Evolutionary conservation across 2,888 invertebrate species (phyloP).

Genomic region (Pristionchus entomophagus): DNA sequence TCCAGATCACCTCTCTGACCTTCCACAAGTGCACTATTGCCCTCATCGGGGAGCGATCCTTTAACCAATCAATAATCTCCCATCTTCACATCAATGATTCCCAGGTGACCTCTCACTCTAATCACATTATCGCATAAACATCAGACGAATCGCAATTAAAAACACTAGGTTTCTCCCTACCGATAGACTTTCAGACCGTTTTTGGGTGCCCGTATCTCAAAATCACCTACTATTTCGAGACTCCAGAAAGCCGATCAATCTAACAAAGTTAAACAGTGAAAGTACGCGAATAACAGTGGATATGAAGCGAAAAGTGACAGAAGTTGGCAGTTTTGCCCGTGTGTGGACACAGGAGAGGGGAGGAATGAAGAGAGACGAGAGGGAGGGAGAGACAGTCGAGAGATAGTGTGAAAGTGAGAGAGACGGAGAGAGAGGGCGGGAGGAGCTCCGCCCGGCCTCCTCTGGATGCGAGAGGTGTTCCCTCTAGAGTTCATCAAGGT

Average conservation of each 20-base stretch:
- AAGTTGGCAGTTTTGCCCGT: not conserved
- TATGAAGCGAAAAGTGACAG: not conserved
- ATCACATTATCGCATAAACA: not conserved
- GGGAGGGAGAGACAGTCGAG: not conserved
- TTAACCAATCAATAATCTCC: conserved; percentile 9
- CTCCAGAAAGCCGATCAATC: no score
- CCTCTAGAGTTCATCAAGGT: conserved; percentile 35
- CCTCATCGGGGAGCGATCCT: conserved; percentile 2
- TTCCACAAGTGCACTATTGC: conserved; percentile 12
- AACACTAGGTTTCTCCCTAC: no score
- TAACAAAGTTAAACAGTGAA: no score
- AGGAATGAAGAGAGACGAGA: not conserved
- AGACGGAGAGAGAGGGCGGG: not conserved
- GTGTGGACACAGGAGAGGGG: conserved; percentile 10
- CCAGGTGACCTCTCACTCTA: conserved; percentile 1
- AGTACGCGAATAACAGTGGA: not conserved
- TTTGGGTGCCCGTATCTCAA: no score
- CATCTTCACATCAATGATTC: not conserved
- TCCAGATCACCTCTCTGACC: not conserved
- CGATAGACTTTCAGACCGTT: no score
- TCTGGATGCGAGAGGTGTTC: not conserved
- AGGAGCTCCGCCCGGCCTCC: not conserved
- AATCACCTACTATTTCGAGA: no score
- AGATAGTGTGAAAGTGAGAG: not conserved
- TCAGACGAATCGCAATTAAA: not conserved